Base-by-base conservation (phyloP, 2,888 invertebrate species). In the Dynastes hyllus region DNA sequence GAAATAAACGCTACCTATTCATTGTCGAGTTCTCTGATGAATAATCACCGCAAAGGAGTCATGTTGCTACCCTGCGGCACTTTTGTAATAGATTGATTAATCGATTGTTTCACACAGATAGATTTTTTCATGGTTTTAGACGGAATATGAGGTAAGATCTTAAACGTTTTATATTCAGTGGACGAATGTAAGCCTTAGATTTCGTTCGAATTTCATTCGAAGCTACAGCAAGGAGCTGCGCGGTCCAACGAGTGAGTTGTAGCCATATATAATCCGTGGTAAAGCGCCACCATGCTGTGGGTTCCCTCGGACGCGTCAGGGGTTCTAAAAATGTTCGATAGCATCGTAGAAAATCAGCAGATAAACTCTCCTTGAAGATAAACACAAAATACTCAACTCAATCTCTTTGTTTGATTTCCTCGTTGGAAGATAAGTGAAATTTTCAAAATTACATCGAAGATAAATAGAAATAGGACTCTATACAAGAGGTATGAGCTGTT, bases 261-360 rank as follows among this genome's bases (percentile, higher is more conserved):
- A 85, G 83, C 79, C 83, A 84, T 83, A 84, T 84, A 85, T 85
- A 84, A 85, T 83, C 81, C 78, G 69, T 69, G 80, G 71, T 80
- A 79, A 83, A 84, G 84, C 83, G 85, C 85, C 84, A 83, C 83
- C 85, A 84, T 83, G 84, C 85, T 85, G 85, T 55, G 85, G 67
- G 80, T 80, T 79, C 71, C 81, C 69, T 78, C 81, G 76, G 71
- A 66, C 79, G 67, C 76, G 37, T 75, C 83, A 82, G 82, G 65
- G 79, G 82, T 83, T 76, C 83, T 78, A 81, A 83, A 84, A 83
- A 80, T 81, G 81, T 82, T 50, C 71, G 16, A 11, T 29, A 50
- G 8, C 45, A 45, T 2, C 45, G 45, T 45, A 45, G 45, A 45
- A 45, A 37, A 5, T 37, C 32, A 27, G 76, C 29, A 22, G 9